These are phyloP conservation scores for Squalus acanthias DNA, from an alignment of 2,797 vertebrate genomes.

Conservation along the genomic window DNA sequence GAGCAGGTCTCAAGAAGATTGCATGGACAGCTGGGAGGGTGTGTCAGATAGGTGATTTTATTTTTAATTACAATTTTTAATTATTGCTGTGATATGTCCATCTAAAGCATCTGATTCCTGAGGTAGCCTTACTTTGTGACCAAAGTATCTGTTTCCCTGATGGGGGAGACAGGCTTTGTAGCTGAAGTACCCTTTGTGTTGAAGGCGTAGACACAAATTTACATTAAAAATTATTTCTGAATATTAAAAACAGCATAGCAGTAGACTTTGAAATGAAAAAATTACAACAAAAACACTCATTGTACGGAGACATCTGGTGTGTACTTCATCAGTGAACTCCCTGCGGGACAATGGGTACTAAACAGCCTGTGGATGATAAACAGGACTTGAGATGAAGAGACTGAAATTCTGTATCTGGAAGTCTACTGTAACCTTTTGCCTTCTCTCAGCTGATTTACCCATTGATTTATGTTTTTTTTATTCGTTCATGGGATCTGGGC, in stretches of 20 bases:
- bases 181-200: not conserved
- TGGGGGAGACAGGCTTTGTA: not conserved
- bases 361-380: not conserved
- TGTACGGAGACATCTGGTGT: not conserved
- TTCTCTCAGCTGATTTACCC: not conserved
- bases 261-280: not conserved
- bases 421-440: not conserved
- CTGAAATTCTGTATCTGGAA: slow-evolving; percentile 1
- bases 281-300: not conserved
- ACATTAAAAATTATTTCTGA: not conserved
- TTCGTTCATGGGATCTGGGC: too few relatives aligned
- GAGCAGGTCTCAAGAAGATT: not conserved
- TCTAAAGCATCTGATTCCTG: not conserved
- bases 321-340: not conserved
- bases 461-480: not conserved
- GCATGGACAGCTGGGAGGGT: not conserved
- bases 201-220: not conserved
- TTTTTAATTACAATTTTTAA: slow-evolving; percentile 15
- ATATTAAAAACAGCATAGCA: not conserved
- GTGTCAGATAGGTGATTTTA: slow-evolving; percentile 15
- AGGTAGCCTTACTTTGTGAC: not conserved
- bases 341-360: not conserved
- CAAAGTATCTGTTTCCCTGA: not conserved
- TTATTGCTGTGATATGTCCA: not conserved
- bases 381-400: not conserved